These are phyloP conservation scores for Echinometra lucunter DNA, from an alignment of 53 echinoderm and acorn worm species.

Conservation along the genomic window DNA sequence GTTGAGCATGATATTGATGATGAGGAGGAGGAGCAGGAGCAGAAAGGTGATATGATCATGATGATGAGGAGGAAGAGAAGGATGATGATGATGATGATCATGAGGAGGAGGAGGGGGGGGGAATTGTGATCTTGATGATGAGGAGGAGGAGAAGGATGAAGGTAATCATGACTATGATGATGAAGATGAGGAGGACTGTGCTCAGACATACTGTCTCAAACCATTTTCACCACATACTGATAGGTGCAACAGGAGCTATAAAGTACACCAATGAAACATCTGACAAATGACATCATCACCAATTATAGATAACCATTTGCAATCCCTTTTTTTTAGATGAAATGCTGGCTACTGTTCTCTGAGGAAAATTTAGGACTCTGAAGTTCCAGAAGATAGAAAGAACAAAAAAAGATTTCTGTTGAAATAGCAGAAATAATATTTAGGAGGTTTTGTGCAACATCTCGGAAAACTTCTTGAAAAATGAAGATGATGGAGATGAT, in stretches of 20 bases:
- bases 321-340: background rate
- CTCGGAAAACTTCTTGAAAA: background rate
- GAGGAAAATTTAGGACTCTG: background rate
- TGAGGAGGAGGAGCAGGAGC: too few relatives aligned
- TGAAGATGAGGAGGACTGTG: too few relatives aligned
- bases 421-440: background rate
- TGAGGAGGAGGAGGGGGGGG: too few relatives aligned
- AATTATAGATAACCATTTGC: background rate
- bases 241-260: background rate
- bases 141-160: too few relatives aligned
- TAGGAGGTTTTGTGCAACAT: background rate
- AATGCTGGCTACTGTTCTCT: background rate
- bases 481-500: background rate
- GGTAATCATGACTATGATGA: too few relatives aligned
- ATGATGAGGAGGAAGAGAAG: too few relatives aligned
- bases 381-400: background rate
- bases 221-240: background rate
- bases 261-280: background rate
- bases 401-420: background rate
- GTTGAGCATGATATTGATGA: too few relatives aligned
- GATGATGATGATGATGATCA: too few relatives aligned
- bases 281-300: background rate
- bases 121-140: too few relatives aligned
- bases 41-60: too few relatives aligned
- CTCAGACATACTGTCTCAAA: background rate